Evolutionary conservation across 2,888 invertebrate genomes (phyloP), one percentile per base, ranked within the genome.

Genomic region (Hoplodrina blanda): DNA sequence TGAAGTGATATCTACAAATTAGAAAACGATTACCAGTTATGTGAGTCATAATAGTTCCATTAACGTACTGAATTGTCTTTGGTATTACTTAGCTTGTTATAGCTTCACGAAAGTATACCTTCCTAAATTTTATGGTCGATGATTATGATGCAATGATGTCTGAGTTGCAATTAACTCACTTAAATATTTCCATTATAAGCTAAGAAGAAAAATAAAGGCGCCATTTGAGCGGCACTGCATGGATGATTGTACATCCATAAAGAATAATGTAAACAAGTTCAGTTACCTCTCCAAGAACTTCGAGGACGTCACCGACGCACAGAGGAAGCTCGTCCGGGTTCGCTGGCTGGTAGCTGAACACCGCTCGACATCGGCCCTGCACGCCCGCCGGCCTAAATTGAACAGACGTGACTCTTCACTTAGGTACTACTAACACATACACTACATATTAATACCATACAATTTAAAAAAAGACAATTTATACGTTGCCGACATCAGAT

Each of bases 251-350:
- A 33, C 20, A 37, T 33, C 50, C 55, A 19, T 17, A 44, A 60
- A 60, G 41, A 62, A 30, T 62, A 62, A 55, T 25, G 25, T 15
- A 56, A 25, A 54, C 19, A 50, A 65, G 65, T 68, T 67, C 19
- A 69, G 19, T 83, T 89, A 95, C 95, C 97, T 99, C 99, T 82
- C 98, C 98, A 81, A 99, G 96, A 83, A 99, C 98, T 90, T 99
- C 98, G 81, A 99, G 97, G 33, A 98, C 96, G 94, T 99, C 99
- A 80, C 99, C 98, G 55, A 98, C 98, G 84, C 97, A 97, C 76
- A 99, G 96, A 81, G 97, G 97, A 83, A 99, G 95, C 93, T 99
- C 99, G 95, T 99, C 99, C 73, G 98, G 98, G 91, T 99, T 99
- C 80, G 98, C 98, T 66, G 99, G 99, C 86, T 97, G 97, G 94